These are phyloP conservation scores for Ephestia elutella DNA, from an alignment of 1,140 invertebrate genomes.

Conservation along the genomic window DNA sequence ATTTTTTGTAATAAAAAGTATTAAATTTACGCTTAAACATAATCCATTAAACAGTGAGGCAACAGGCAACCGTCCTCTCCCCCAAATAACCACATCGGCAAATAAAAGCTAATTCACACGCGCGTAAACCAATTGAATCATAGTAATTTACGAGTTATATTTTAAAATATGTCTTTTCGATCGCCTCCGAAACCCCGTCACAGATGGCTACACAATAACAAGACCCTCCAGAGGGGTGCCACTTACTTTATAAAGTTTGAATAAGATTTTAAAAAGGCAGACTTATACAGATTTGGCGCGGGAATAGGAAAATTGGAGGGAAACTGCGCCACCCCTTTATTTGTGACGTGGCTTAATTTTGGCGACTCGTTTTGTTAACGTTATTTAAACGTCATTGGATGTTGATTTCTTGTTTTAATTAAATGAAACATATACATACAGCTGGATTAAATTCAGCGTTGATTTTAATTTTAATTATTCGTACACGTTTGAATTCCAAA, in stretches of 20 bases:
- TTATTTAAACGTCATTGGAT: not conserved
- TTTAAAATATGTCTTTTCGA: conserved; percentile 70
- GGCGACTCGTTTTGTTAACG: not conserved
- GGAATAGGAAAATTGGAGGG: conserved; percentile 12
- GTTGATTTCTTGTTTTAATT: conserved; percentile 2
- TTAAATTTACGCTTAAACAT: not conserved
- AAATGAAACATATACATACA: not conserved
- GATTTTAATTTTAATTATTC: no score
- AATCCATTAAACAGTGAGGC: not conserved
- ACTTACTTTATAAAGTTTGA: conserved; percentile 69
- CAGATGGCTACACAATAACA: conserved; percentile 69
- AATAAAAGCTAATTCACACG: conserved; percentile 66
- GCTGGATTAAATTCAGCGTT: not conserved
- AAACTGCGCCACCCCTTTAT: conserved; percentile 13
- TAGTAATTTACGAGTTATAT: conserved; percentile 70
- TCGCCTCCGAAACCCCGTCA: conserved; percentile 48
- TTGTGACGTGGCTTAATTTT: not conserved
- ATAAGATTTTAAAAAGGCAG: conserved; percentile 69
- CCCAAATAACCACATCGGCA: conserved; percentile 47
- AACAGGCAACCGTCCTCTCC: conserved; percentile 8
- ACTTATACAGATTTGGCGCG: conserved; percentile 22
- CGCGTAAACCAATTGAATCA: conserved; percentile 66
- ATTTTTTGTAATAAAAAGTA: no score
- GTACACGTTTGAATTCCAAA: no score
- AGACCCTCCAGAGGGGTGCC: conserved; percentile 42